phyloP scores from a whole-genome alignment of 2,888 invertebrate genomes.

The Notodonta ziczac region DNA sequence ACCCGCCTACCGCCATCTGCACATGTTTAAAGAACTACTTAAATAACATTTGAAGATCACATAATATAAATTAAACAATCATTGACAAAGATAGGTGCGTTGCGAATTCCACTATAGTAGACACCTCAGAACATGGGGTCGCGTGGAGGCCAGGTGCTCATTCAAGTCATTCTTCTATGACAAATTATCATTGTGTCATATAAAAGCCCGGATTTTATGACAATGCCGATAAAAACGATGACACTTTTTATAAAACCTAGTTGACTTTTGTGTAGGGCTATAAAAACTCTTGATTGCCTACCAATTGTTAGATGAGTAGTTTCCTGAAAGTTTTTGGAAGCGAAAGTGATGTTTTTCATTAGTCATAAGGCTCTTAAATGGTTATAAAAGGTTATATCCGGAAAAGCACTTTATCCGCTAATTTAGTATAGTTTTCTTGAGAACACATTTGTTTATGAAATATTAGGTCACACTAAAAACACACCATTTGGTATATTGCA shows the following conservation, averaged over 20 bases:
- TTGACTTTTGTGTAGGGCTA: conserved; percentile 51
- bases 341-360: conserved; percentile 20
- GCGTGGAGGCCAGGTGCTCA: conserved; percentile 75
- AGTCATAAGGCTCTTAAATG: conserved; percentile 6
- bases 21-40: conserved; percentile 80
- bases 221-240: conserved; percentile 65
- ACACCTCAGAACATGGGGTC: conserved; percentile 58
- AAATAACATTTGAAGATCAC: conserved; percentile 79
- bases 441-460: neutral
- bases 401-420: neutral
- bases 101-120: conserved; percentile 61
- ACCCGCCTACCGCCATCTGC: conserved; percentile 71
- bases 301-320: conserved; percentile 27
- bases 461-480: too few species aligned
- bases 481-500: too few species aligned
- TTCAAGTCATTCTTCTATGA: conserved; percentile 67
- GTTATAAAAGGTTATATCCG: conserved; percentile 7
- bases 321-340: conserved; percentile 29
- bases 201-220: conserved; percentile 57
- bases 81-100: conserved; percentile 76
- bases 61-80: conserved; percentile 83
- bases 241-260: conserved; percentile 57
- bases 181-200: conserved; percentile 80
- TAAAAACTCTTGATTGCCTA: conserved; percentile 42
- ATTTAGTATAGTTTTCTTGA: neutral